Evolutionary conservation across 1,140 invertebrate species (phyloP).

Genomic region (Drosophila orena): DNA sequence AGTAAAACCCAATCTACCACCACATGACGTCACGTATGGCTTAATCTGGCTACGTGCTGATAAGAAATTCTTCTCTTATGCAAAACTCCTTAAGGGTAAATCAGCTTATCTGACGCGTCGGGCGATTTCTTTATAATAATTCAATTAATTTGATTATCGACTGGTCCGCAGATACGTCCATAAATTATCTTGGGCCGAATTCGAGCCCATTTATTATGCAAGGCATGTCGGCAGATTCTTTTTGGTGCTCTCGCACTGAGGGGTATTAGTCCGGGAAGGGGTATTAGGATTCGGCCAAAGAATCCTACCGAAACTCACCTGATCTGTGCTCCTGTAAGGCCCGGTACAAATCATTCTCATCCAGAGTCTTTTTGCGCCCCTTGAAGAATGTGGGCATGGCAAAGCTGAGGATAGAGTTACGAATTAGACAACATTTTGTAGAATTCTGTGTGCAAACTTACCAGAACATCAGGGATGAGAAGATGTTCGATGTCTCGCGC

Average conservation of each 20-base stretch:
- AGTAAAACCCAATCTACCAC: neutral
- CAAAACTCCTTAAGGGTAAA: conserved; percentile 16
- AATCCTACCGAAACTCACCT: conserved; percentile 53
- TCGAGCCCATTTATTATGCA: conserved; percentile 35
- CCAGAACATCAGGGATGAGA: conserved; percentile 81
- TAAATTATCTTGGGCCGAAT: conserved; percentile 31
- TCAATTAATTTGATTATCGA: conserved; percentile 51
- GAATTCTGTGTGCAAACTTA: conserved; percentile 20
- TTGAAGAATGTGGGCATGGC: conserved; percentile 86
- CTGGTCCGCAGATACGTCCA: conserved; percentile 23
- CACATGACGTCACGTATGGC: conserved; percentile 49
- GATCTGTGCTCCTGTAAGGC: conserved; percentile 87
- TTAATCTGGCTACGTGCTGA: conserved; percentile 53
- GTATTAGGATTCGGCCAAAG: neutral
- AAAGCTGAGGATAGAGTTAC: conserved; percentile 73
- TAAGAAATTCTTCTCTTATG: conserved; percentile 18
- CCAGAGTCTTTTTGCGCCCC: conserved; percentile 86
- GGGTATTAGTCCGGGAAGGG: neutral
- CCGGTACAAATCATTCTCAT: conserved; percentile 86
- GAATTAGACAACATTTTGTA: neutral
- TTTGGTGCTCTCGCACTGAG: neutral
- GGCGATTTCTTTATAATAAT: conserved; percentile 42
- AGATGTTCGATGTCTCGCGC: conserved; percentile 74
- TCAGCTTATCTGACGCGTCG: conserved; percentile 19
- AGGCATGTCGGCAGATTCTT: neutral